A percentile compares a stretch with the other conserved stretches of the same genome.
These are phyloP conservation scores for Nannobrachium achirus DNA, from an alignment of 2,113 vertebrate genomes.

Conservation along the genomic window DNA sequence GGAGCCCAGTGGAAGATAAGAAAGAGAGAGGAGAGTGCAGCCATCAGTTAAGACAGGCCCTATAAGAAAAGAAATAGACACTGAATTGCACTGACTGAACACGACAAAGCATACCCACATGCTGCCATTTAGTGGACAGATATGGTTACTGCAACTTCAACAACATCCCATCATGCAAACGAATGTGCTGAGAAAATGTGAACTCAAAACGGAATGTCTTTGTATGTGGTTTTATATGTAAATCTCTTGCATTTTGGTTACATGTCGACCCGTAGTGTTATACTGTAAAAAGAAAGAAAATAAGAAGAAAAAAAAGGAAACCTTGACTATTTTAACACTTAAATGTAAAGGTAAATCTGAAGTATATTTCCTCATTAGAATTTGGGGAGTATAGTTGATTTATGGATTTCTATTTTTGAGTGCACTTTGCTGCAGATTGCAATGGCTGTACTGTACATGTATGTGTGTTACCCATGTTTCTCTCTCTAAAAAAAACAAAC, in stretches of 20 bases:
- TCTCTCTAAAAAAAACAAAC: conserved; percentile 41
- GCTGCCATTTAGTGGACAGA: conserved; percentile 71
- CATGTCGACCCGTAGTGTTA: conserved; percentile 5
- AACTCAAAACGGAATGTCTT: conserved; percentile 31
- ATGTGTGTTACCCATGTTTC: not conserved
- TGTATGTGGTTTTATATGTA: conserved; percentile 17
- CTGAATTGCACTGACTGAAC: conserved; percentile 50
- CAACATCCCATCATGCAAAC: conserved; percentile 13
- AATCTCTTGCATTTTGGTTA: conserved; percentile 41
- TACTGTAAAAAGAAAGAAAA: no score
- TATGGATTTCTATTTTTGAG: conserved; percentile 16
- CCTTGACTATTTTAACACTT: no score
- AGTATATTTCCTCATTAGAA: conserved; percentile 52
- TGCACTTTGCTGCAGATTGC: conserved; percentile 16
- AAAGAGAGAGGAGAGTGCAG: conserved; percentile 15
- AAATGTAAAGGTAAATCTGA: no score
- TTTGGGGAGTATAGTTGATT: conserved; percentile 21
- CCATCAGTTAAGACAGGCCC: conserved; percentile 37
- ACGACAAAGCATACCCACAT: conserved; percentile 43
- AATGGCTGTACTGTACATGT: conserved; percentile 5
- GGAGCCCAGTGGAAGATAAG: conserved; percentile 14
- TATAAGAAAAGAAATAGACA: conserved; percentile 14
- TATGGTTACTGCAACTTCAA: conserved; percentile 40
- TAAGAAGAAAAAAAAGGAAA: no score
- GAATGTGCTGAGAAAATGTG: conserved; percentile 42